phyloP scores from a whole-genome alignment of 2,888 invertebrate species.

The Melangyna quadrimaculata region DNA sequence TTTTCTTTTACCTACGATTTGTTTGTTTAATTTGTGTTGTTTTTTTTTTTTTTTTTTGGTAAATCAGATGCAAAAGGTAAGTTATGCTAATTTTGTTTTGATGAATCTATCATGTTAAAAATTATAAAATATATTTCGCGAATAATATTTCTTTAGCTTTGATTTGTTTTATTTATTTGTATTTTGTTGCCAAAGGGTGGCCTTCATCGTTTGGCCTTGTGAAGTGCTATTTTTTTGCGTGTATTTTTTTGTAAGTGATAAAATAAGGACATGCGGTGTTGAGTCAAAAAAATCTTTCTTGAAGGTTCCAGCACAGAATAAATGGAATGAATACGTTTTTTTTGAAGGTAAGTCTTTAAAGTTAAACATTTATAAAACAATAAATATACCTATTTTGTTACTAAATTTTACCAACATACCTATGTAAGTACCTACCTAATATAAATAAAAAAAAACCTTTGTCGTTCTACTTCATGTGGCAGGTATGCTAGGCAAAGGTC shows the following conservation, averaged over 20 bases:
- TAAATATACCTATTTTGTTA: too few species aligned
- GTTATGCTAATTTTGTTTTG: slow-evolving; percentile 29
- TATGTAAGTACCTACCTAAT: too few species aligned
- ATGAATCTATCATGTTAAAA: background rate
- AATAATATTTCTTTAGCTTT: background rate
- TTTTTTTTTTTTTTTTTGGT: slow-evolving; percentile 30
- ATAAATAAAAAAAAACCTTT: too few species aligned
- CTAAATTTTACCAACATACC: too few species aligned
- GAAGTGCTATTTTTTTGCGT: background rate
- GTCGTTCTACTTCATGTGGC: too few species aligned
- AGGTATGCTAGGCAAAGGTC: too few species aligned
- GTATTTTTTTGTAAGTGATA: slow-evolving; percentile 24
- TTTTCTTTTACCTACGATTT: background rate
- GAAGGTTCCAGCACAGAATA: background rate
- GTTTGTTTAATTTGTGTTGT: slow-evolving; percentile 37
- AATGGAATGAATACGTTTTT: background rate
- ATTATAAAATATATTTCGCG: background rate
- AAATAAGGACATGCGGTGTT: slow-evolving; percentile 33
- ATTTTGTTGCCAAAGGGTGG: background rate
- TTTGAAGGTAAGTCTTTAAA: slow-evolving; percentile 25
- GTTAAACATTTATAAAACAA: background rate
- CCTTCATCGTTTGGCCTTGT: slow-evolving; percentile 27
- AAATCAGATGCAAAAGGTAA: slow-evolving; percentile 56
- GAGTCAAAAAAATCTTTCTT: background rate
- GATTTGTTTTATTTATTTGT: background rate